Conservation (phyloP, 2,888 invertebrate genomes). For the Epirrhoe alternata region DNA sequence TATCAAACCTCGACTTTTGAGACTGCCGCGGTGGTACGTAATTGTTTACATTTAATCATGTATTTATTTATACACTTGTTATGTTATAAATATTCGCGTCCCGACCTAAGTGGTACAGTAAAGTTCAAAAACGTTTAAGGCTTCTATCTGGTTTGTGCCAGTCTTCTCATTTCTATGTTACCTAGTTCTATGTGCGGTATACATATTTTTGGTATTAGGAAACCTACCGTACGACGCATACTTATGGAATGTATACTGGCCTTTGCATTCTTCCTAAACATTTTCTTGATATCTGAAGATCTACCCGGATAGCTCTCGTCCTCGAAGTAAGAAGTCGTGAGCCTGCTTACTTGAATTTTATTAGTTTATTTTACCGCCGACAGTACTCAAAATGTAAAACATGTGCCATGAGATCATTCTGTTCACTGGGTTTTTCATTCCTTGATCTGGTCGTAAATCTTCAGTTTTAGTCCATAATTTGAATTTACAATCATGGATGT, state of each 20-base stretch:
- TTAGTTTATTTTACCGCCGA: neutral
- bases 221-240: too few relatives aligned
- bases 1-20: constrained; percentile 3
- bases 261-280: too few relatives aligned
- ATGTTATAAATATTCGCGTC: constrained; percentile 34
- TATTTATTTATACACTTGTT: constrained; percentile 40
- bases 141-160: neutral
- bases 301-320: too few relatives aligned
- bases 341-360: neutral
- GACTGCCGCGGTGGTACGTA: constrained; percentile 24
- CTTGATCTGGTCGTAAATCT: constrained; percentile 33
- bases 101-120: constrained; percentile 23
- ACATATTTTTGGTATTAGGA: too few relatives aligned
- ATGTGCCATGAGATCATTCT: constrained; percentile 42
- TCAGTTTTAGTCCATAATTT: constrained; percentile 12
- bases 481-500: neutral
- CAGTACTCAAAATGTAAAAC: constrained; percentile 29
- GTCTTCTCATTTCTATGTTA: too few relatives aligned
- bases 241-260: too few relatives aligned
- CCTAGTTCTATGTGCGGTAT: too few relatives aligned
- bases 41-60: constrained; percentile 45
- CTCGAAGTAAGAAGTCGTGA: too few relatives aligned
- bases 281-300: too few relatives aligned
- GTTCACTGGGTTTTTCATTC: constrained; percentile 35
- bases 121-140: neutral